Conservation (phyloP, 1,140 invertebrate genomes). For the Trachelipus rathkii region DNA sequence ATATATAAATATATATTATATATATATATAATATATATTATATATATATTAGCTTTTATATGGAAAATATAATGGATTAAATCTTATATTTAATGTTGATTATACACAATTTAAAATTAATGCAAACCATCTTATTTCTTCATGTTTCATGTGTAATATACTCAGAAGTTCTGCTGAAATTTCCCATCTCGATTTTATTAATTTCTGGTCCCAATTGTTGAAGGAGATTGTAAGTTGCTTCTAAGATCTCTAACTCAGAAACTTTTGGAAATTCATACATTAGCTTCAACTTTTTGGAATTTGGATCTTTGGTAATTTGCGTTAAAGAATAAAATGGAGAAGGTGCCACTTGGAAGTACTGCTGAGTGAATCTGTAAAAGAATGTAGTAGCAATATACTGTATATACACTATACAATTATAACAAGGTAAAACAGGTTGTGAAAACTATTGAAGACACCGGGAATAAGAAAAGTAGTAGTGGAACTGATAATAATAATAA, state of each 20-base stretch:
- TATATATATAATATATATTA: no score
- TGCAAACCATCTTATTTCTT: conserved; percentile 33
- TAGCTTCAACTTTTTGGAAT: conserved; percentile 22
- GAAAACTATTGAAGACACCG: no score
- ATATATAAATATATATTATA: no score
- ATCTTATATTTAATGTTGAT: no score
- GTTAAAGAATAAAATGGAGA: conserved; percentile 28
- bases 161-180: conserved; percentile 22
- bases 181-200: conserved; percentile 29
- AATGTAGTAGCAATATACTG: no score
- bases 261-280: not conserved
- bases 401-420: no score
- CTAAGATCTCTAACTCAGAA: conserved; percentile 23
- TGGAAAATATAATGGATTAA: no score
- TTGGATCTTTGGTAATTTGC: conserved; percentile 12
- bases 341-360: conserved; percentile 32
- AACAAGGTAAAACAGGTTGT: no score
- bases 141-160: conserved; percentile 24
- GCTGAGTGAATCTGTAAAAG: conserved; percentile 28
- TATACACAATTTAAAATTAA: not conserved
- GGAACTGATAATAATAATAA: no score
- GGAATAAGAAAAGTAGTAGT: no score
- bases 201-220: conserved; percentile 23
- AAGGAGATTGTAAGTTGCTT: conserved; percentile 32
- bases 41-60: no score